Base-by-base conservation (phyloP, 2,888 invertebrate genomes). In the Coecobrya sp. region DNA sequence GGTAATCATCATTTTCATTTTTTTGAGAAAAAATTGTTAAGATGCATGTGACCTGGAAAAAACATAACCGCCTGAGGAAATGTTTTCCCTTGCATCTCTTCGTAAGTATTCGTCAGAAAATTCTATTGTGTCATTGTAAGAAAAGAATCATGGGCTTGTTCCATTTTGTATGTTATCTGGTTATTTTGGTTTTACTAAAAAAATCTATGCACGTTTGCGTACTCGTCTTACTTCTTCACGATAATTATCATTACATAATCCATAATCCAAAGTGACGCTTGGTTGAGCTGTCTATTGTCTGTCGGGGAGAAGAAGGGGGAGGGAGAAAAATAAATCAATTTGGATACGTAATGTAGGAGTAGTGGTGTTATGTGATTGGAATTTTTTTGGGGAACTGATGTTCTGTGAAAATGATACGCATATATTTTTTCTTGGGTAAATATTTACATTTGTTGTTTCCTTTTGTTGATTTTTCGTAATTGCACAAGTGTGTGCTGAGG, bases 381-480 rank as follows among this genome's bases (percentile, higher is more conserved):
- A 62, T 84, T 84, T 22, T 42, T 36, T 62, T 1, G 5, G 82
- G n/a, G 2, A 30, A 16, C 19, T 79, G 79, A 19, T 68, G 16
- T 30, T 30, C 22, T 62, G 25, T 45, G 30, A 19, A 49, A 79
- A 27, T 27, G 19, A 73, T 73, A 73, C 19, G n/a, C 30, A 30
- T 1, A 5, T 70, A 5, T 13, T 19, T 42, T 42, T 42, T 36
- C 19, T 19, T 73, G 11, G 13, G 79, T 79, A 25, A 79, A 79
- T 79, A 79, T 79, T 79, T 52, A 79, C 76, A 25, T 42, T 36
- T 49, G 16, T 45, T 76, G 76, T 27, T 27, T 52, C 30, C 84
- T 19, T 85, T 68, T 85, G 85, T 85, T 85, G 85, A 85, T 85
- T 85, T 85, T 49, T 85, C 49, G 85, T 85, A 85, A 85, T 85